Percentiles rank a stretch among this genome's conserved stretches.
Evolutionary conservation across 1,140 invertebrate species (phyloP).

Genomic region (fruit fly (Drosophila melanogaster)): Release_6_plus_ISO1_MT NT_033779.5:8172001-8172500

Average conservation of each 20-base stretch:
- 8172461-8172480: too few species aligned
- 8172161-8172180: not conserved
- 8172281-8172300: too few species aligned
- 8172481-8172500: constrained; percentile 3
- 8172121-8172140: not conserved
- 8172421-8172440: too few species aligned
- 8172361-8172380: too few species aligned
- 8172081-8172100: constrained; percentile 12
- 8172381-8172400: too few species aligned
- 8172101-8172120: constrained; percentile 37
- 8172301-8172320: too few species aligned
- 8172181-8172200: not conserved
- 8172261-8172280: too few species aligned
- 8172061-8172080: constrained; percentile 18
- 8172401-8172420: too few species aligned
- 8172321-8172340: too few species aligned
- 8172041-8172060: constrained; percentile 40
- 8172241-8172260: not conserved
- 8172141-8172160: not conserved
- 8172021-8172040: constrained; percentile 33
- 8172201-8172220: not conserved
- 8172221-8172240: not conserved
- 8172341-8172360: too few species aligned
- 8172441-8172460: too few species aligned
- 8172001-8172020: constrained; percentile 73